Conservation (phyloP, 2,888 invertebrate species). For the Ephialtes manifestator region DNA sequence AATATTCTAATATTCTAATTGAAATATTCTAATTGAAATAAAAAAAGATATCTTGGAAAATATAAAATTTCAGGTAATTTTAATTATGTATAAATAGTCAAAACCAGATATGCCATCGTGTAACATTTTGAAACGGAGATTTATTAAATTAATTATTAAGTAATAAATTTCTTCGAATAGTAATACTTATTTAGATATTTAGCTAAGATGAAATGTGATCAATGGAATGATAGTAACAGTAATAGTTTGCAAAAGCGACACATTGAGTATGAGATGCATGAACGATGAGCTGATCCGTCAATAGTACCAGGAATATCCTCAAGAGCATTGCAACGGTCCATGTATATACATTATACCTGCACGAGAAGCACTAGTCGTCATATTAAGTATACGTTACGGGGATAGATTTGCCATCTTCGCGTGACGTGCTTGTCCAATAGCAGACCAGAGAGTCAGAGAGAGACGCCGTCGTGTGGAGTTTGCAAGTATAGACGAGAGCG, state of each 20-base stretch:
- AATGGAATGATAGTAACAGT: not conserved
- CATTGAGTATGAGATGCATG: conserved; percentile 8
- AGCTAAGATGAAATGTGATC: not conserved
- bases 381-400: conserved; percentile 44
- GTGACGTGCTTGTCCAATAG: conserved; percentile 43
- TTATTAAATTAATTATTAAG: not conserved
- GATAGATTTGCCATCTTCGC: conserved; percentile 49
- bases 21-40: too few species aligned
- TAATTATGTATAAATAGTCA: not conserved
- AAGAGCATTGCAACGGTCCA: conserved; percentile 33
- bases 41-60: not conserved
- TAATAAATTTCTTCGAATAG: too few species aligned
- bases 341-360: conserved; percentile 29
- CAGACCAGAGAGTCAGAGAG: conserved; percentile 8
- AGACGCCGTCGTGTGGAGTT: conserved; percentile 3
- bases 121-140: not conserved
- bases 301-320: conserved; percentile 18
- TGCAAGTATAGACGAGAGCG: conserved; percentile 12
- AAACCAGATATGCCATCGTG: too few species aligned
- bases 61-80: not conserved
- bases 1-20: too few species aligned
- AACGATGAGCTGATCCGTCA: conserved; percentile 18
- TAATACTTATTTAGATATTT: not conserved
- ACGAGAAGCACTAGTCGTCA: conserved; percentile 17
- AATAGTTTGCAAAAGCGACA: conserved; percentile 11